Base-by-base conservation (phyloP, 2,888 invertebrate species). In the Drosophila longiperda region DNA sequence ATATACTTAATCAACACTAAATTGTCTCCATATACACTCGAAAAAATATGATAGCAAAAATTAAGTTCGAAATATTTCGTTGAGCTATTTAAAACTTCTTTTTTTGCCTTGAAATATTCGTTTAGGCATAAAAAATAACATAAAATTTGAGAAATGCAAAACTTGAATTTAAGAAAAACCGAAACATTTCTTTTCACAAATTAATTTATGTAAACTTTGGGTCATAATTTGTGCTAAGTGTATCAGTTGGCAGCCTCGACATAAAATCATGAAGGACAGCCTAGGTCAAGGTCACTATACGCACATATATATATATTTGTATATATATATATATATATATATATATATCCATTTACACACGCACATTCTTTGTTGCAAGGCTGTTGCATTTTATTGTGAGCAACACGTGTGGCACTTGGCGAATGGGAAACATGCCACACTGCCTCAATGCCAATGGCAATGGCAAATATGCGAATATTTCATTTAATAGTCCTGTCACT, bases 381-480 rank as follows among this genome's bases (percentile, higher is more conserved):
- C 53, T 73, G 66, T 34, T 63, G 61, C 71, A 69, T 67, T 73
- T 61, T 58, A 63, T 63, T 69, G 64, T 17, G 38, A 38, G 49
- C 40, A 40, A 52, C 62, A 50, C 63, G 63, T 33, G 62, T 58
- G 54, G 52, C 83, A 66, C 74, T 29, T 64, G 76, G 48, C 83
- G 70, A 59, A 59, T 75, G 73, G 66, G 75, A 67, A 75, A 78
- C 72, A 53, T 78, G 62, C 57, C 49, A 58, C 42, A 66, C 11
- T 57, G 80, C 60, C 70, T 74, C 83, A 80, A 77, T 74, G 72
- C 58, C 82, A 85, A 68, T 83, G 81, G 54, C 3, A 17, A 54
- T 26, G 15, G 26, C 26, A 6, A 62, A 29, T 71, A 29, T 74
- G 77, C 20, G 34, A 69, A 57, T 52, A 57, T 50, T 58, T 65